phyloP scores from a whole-genome alignment of 1,140 invertebrate genomes.

The Dreissena rostriformis region DNA sequence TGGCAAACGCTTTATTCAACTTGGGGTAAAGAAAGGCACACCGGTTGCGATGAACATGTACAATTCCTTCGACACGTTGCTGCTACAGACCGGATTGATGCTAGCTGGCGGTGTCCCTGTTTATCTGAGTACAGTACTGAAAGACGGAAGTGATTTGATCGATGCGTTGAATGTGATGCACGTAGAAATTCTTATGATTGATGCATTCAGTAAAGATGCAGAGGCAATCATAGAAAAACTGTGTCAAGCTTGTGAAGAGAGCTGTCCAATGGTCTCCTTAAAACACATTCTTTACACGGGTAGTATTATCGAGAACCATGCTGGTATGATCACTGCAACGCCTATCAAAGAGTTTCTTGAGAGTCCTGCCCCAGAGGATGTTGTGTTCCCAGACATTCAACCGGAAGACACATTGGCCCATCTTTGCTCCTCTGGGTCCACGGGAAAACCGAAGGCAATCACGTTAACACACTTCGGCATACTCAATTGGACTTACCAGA shows the following conservation, averaged over 20 bases:
- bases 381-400: slow-evolving; percentile 21
- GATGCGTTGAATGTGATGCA: slow-evolving; percentile 11
- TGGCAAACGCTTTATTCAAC: slow-evolving; percentile 4
- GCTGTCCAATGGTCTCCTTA: background rate
- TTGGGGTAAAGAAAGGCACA: slow-evolving; percentile 31
- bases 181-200: slow-evolving; percentile 23
- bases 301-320: background rate
- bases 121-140: slow-evolving; percentile 7
- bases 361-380: background rate
- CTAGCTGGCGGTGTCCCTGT: slow-evolving; percentile 42
- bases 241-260: background rate
- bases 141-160: slow-evolving; percentile 43
- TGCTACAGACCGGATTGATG: slow-evolving; percentile 3
- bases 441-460: slow-evolving; percentile 38
- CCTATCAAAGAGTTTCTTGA: background rate
- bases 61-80: slow-evolving; percentile 38
- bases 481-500: slow-evolving; percentile 38
- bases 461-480: slow-evolving; percentile 31
- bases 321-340: background rate
- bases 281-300: slow-evolving; percentile 19
- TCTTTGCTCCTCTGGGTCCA: slow-evolving; percentile 41
- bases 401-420: slow-evolving; percentile 36
- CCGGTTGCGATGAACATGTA: slow-evolving; percentile 19
- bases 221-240: slow-evolving; percentile 22
- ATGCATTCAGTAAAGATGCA: background rate